Evolutionary conservation across 2,113 vertebrate genomes (phyloP).

Genomic region (Caranx melampygus): DNA sequence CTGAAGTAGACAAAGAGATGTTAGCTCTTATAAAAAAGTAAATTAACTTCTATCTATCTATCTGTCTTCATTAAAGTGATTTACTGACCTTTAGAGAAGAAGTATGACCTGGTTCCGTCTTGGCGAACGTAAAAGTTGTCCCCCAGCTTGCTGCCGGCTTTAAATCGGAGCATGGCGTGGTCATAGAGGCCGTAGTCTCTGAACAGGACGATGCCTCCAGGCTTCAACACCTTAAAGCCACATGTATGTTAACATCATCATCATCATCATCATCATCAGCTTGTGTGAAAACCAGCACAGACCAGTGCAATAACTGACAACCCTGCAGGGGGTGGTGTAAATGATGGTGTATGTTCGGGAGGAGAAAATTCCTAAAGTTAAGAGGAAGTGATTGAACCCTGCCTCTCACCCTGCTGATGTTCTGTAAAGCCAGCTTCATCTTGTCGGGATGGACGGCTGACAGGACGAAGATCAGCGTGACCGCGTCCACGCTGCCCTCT

Average conservation of each 20-base stretch:
- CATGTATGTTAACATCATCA: neutral
- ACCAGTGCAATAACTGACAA: too few species aligned
- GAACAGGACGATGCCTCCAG: conserved; percentile 91
- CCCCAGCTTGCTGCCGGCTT: conserved; percentile 91
- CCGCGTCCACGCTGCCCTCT: conserved; percentile 87
- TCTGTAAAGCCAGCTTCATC: conserved; percentile 90
- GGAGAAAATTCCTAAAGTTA: neutral
- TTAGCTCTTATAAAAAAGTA: too few species aligned
- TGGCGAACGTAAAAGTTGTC: conserved; percentile 97
- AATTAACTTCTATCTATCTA: neutral
- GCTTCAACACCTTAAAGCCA: conserved; percentile 89
- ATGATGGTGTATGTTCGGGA: neutral
- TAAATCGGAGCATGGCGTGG: conserved; percentile 97
- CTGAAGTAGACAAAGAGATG: too few species aligned
- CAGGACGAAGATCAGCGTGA: conserved; percentile 94
- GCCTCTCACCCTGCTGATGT: conserved; percentile 88
- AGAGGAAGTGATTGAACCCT: neutral
- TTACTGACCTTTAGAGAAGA: conserved; percentile 92
- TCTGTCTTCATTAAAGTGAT: neutral
- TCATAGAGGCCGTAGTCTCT: conserved; percentile 95
- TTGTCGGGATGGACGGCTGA: conserved; percentile 96
- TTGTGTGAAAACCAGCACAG: neutral
- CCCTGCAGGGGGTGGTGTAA: too few species aligned
- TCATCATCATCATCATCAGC: neutral
- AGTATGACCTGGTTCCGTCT: conserved; percentile 95